Evolutionary conservation across 2,113 vertebrate species (phyloP), one percentile per base, ranked within the genome.

Genomic region (Athene noctua): DNA sequence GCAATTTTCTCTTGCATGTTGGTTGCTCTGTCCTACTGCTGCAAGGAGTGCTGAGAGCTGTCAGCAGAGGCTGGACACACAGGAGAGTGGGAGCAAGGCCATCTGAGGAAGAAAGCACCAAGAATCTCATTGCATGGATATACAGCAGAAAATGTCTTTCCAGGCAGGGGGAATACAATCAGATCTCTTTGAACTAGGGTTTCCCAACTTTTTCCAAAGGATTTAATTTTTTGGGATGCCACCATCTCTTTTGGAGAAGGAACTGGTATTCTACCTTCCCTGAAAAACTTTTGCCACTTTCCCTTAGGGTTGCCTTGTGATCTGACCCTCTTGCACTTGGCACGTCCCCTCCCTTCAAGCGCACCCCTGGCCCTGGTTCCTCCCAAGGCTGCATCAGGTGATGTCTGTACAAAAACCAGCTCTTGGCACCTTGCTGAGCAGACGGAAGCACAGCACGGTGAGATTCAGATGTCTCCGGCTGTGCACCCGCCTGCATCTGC

Each of bases 401-500:
- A 11, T 25, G 66, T 10, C 36, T 25, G 66, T 10, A 19, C 7
- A 2, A 34, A 46, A 22, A 11, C 6, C 1, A 0, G 44, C 58
- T 51, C 51, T 16, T 17, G 65, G 51, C 51, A 51, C 6, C 47
- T 1, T 0, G 38, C 13, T 0, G 7, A 77, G 57, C 49, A 10
- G 30, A 25, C 55, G 25, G 57, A 36, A 49, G 55, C 58, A 38
- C 42, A 34, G 73, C 40, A 15, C 2, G 1, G 36, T 15, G 17
- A 3, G 49, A 22, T 32, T 42, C 34, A 15, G 36, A 9, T 7
- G 17, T 10, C 18, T 19, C 2, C 0, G 26, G 14, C 30, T 0
- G 0, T 23, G 27, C 10, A 1, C 19, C 19, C 0, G 1, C 36
- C 71, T 51, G 19, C 5, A 0, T 49, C 40, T 49, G 55, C 63